Evolutionary conservation across 2,113 vertebrate genomes (phyloP), one percentile per base, ranked within the genome.

Genomic region (Eudyptes chrysolophus): DNA sequence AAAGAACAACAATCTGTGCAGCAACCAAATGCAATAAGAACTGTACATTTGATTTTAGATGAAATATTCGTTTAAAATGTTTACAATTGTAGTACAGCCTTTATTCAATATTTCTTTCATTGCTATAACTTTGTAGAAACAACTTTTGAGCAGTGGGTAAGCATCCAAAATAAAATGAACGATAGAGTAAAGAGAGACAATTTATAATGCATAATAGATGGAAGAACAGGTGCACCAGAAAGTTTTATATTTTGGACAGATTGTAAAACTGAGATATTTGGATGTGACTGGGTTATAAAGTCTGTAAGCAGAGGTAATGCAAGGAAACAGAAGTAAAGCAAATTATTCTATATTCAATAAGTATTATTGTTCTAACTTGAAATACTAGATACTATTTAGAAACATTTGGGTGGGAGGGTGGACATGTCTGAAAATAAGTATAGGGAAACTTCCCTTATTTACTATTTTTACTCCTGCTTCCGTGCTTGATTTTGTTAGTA

Each of bases 1-100:
- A 96, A 90, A 97, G 85, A 96, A 97, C 90, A 96, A 69, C 95
- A 98, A 96, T 97, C 92, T 96, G 95, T 92, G 91, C 92, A 96
- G 85, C 54, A 64, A 93, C 68, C 20, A 93, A 97, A 97, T 66
- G 80, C 84, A 96, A 94, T 97, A 97, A 97, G 61, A 93, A 84
- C 85, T 81, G 65, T 72, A 90, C 65, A 95, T 96, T 96, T 97
- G 86, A 97, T 98, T 96, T 95, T 68, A 93, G 95, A 94, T 94
- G 62, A 97, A 96, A 97, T 97, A 96, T 92, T 95, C 40, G 5
- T 95, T 95, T 96, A 79, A 95, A 97, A 93, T 85, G 75, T 76
- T 96, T 97, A 82, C 72, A 98, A 54, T 34, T 94, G 61, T 70
- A 85, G 88, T 89, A 69, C 38, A 86, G 83, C 5, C 49, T 95